Base-by-base conservation (phyloP, 2,797 vertebrate species). In the Pseudochirops cupreus region DNA sequence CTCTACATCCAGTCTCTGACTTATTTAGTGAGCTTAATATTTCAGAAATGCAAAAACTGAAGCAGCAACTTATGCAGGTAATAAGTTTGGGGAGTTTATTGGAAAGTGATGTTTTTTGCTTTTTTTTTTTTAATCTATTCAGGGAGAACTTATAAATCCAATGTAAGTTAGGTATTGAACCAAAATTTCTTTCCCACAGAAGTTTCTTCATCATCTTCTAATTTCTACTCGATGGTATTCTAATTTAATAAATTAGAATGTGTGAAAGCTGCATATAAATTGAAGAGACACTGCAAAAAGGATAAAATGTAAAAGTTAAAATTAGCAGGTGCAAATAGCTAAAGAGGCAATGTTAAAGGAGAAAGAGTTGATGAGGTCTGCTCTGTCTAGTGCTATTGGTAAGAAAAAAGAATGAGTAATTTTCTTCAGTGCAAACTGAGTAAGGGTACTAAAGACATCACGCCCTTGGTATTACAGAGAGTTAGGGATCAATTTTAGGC, bases 21-120 rank as follows among this genome's bases (percentile, higher is more conserved):
- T 99, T 99, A 97, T 99, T 99, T 99, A 99, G 99, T 91, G 99
- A 99, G 98, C 99, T 99, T 97, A 99, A 99, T 98, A 99, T 99
- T 98, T 99, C 99, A 0, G 99, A 99, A 99, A 99, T 99, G 98
- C 99, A 99, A 99, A 99, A 99, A 97, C 98, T 99, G 95, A 99
- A 99, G 97, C 99, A 99, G 98, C 99, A 99, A 94, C 99, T 99
- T 53, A 98, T 99, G 97, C 99, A 99, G 99, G 99, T 99, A 98
- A 98, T 99, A 82, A 95, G n/a, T 50, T 94, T 59, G 82, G 46
- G 9, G 18, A 54, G 59, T 21, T 50, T 62, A 0, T 18, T 12
- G n/a, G 6, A 39, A 74, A 74, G 6, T 74, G 26, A 26, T 56
- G 55, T 56, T 56, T 55, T 55, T 13, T 58, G 29, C 12, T 62